Percentiles rank a stretch among this genome's conserved stretches.
Conservation (phyloP, 1,140 invertebrate species). For the Tribolium castaneum region DNA sequence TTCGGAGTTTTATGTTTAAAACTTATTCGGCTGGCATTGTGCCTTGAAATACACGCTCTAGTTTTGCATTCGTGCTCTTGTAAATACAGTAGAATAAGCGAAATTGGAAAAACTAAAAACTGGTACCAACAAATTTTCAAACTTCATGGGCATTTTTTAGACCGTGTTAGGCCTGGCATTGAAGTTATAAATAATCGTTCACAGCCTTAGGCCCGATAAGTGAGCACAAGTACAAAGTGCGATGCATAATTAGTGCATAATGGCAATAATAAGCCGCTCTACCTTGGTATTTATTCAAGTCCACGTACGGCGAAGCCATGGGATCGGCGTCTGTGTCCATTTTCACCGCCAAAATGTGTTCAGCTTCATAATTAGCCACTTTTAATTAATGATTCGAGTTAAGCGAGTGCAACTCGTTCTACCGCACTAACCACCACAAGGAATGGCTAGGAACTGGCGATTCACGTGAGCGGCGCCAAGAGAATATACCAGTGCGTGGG, state of each 20-base stretch:
- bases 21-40: neutral
- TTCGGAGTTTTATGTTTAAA: neutral
- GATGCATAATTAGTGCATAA: neutral
- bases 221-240: neutral
- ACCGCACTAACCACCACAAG: neutral
- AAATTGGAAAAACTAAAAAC: no score
- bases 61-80: no score
- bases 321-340: slow-evolving; percentile 41
- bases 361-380: neutral
- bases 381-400: neutral
- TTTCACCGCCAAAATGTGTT: neutral
- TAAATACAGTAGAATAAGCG: no score
- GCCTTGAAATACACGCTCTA: neutral
- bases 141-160: no score
- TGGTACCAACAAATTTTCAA: no score
- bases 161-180: neutral
- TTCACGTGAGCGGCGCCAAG: slow-evolving; percentile 41
- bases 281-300: slow-evolving; percentile 50
- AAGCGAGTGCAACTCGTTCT: neutral
- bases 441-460: neutral
- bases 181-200: neutral
- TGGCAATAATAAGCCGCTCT: neutral
- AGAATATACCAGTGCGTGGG: slow-evolving; percentile 24
- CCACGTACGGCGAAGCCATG: slow-evolving; percentile 36
- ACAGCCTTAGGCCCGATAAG: neutral